A percentile compares a stretch with the other conserved stretches of the same genome.
These are phyloP conservation scores for Hyperopisus bebe DNA, from an alignment of 2,113 vertebrate species.

Conservation along the genomic window DNA sequence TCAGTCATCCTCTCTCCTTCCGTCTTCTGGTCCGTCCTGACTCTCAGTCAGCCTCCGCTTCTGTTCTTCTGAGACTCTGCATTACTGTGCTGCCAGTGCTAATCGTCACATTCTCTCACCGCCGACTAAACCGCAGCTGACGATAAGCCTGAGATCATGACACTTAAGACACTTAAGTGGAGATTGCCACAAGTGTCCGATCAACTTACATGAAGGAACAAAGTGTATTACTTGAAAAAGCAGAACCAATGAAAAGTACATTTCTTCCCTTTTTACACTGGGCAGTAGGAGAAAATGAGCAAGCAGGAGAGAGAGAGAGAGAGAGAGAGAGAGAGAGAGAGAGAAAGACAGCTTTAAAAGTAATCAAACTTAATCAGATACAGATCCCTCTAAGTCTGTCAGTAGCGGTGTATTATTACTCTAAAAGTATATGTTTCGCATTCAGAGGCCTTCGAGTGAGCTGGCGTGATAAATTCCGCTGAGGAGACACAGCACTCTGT, in stretches of 20 bases:
- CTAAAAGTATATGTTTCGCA: slow-evolving; percentile 34
- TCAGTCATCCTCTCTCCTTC: slow-evolving; percentile 23
- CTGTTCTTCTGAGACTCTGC: slow-evolving; percentile 3
- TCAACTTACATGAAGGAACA: not conserved
- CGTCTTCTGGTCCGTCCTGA: slow-evolving; percentile 28
- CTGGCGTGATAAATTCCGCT: slow-evolving; percentile 9
- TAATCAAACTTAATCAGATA: slow-evolving; percentile 28
- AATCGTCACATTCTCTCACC: not conserved
- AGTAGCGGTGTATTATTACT: slow-evolving; percentile 19
- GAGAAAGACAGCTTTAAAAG: slow-evolving; percentile 21
- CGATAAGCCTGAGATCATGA: not conserved
- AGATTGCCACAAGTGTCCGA: not conserved
- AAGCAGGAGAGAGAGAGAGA: not conserved
- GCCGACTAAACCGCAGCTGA: not conserved
- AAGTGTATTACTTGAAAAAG: not conserved
- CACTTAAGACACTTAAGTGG: not conserved
- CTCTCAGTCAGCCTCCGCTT: not conserved
- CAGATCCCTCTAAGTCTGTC: slow-evolving; percentile 19
- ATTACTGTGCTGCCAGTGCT: not conserved
- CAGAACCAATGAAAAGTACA: not conserved
- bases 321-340: not conserved
- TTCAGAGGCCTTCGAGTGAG: slow-evolving; percentile 27
- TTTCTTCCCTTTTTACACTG: not conserved
- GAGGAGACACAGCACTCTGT: slow-evolving; percentile 5
- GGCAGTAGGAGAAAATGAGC: not conserved